Evolutionary conservation across 1,140 invertebrate species (phyloP).

Genomic region (Brachionus manjavacas): DNA sequence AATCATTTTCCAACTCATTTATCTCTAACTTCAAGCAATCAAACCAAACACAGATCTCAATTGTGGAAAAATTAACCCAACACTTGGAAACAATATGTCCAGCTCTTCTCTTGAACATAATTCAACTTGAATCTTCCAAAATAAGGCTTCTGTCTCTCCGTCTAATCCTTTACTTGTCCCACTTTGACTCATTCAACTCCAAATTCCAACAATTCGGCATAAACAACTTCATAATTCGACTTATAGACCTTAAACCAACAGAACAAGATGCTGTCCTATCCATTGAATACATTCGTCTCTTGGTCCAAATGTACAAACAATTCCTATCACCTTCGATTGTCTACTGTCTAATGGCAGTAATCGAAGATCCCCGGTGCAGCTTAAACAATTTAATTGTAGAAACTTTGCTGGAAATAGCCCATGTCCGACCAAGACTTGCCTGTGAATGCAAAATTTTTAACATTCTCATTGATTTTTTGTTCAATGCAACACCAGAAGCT

Average conservation of each 20-base stretch:
- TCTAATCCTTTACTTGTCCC: constrained; percentile 21
- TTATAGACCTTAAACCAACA: background rate
- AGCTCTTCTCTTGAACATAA: background rate
- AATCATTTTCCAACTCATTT: background rate
- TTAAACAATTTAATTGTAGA: background rate
- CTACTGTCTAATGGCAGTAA: background rate
- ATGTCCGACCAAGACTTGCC: background rate
- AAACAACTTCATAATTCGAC: background rate
- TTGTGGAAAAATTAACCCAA: background rate
- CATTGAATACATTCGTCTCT: constrained; percentile 17
- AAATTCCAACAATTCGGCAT: background rate
- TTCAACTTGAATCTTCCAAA: background rate
- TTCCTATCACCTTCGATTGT: background rate
- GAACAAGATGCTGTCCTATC: background rate
- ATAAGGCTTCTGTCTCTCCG: background rate
- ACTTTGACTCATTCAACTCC: background rate
- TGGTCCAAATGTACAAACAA: background rate
- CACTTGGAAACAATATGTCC: background rate
- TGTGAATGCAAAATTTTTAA: constrained; percentile 21
- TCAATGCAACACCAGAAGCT: background rate
- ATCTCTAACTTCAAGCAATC: background rate
- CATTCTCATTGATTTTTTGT: background rate
- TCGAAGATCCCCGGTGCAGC: background rate
- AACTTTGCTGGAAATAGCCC: background rate
- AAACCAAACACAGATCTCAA: background rate